Evolutionary conservation across 2,797 vertebrate species (phyloP), one percentile per base, ranked within the genome.

Genomic region (Hemibagrus guttatus): DNA sequence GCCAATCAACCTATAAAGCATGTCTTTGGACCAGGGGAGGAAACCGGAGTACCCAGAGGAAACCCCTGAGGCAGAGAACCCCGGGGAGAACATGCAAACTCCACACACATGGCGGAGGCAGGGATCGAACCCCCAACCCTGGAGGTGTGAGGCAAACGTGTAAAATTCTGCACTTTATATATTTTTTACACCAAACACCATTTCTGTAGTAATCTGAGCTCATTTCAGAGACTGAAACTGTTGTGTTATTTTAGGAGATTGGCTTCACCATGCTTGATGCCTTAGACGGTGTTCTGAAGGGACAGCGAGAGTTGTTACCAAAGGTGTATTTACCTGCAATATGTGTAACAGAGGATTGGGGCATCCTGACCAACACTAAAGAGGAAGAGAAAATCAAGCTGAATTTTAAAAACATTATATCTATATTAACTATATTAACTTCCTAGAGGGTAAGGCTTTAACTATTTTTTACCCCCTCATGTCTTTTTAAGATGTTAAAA

Each of bases 191-290:
- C 28, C 1, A 21, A 3, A 19, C 68, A 28, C 35, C 35, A 9
- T 35, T 71, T 71, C 68, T 42, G 35, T 42, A 39, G 35, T 71
- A 39, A 19, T 17, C 66, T 39, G 66, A 69, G 31, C 31, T 17
- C 3, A 71, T 4, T 9, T 42, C 35, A 42, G 8, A 71, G 1
- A n/a, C 0, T 39, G n/a, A 42, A 21, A 17, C 7, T 5, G 7
- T 42, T 89, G 83, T 80, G 69, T 74, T 58, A 87, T 75, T 93
- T 68, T 89, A 97, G 96, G 95, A 96, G 68, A 85, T 93, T 52
- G 91, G 89, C 17, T 96, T 96, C 90, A 94, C 93, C 86, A 87
- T 94, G 92, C 54, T 97, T 64, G 96, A 97, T 94, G 95, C 93
- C 64, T 93, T 92, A n/a, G 90, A 93, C 21, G 96, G 96, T 81